Conservation (phyloP, 2,113 vertebrate species). For the Psilopogon haemacephalus region DNA sequence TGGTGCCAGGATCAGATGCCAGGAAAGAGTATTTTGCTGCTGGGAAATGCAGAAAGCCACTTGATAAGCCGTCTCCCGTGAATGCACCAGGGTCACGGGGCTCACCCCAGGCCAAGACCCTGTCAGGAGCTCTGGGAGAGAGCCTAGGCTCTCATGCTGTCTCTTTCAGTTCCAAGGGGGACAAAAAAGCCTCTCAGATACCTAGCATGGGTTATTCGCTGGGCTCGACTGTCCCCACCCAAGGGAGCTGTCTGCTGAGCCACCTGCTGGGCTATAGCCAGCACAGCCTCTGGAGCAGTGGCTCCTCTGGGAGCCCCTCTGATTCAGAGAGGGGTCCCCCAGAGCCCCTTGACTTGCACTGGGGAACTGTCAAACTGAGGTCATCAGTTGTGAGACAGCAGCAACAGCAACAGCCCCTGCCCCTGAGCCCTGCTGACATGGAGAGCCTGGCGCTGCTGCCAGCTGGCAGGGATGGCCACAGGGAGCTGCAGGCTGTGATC, state of each 20-base stretch:
- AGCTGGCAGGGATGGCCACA: conserved; percentile 77
- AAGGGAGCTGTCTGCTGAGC: conserved; percentile 81
- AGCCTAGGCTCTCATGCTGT: conserved; percentile 57
- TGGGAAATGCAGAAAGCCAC: conserved; percentile 7
- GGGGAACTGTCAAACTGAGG: conserved; percentile 78
- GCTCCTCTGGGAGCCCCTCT: conserved; percentile 60
- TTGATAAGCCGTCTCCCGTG: background rate
- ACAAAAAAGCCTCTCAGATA: conserved; percentile 74
- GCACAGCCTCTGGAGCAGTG: conserved; percentile 61
- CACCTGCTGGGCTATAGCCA: conserved; percentile 80
- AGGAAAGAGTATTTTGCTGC: background rate
- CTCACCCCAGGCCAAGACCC: conserved; percentile 72
- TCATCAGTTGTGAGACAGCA: conserved; percentile 79
- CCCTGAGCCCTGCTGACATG: conserved; percentile 55
- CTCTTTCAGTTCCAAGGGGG: conserved; percentile 53
- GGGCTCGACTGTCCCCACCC: conserved; percentile 67
- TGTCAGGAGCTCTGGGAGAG: conserved; percentile 75
- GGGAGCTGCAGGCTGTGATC: conserved; percentile 70
- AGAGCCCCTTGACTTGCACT: conserved; percentile 74
- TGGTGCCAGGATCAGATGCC: background rate
- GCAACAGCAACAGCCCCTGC: conserved; percentile 74
- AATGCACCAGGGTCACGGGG: background rate
- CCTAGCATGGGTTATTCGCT: conserved; percentile 73
- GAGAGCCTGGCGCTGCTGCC: conserved; percentile 76
- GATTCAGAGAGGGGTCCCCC: conserved; percentile 66